Base-by-base conservation (phyloP, 2,797 vertebrate genomes). In the Ambastaia sidthimunki region DNA sequence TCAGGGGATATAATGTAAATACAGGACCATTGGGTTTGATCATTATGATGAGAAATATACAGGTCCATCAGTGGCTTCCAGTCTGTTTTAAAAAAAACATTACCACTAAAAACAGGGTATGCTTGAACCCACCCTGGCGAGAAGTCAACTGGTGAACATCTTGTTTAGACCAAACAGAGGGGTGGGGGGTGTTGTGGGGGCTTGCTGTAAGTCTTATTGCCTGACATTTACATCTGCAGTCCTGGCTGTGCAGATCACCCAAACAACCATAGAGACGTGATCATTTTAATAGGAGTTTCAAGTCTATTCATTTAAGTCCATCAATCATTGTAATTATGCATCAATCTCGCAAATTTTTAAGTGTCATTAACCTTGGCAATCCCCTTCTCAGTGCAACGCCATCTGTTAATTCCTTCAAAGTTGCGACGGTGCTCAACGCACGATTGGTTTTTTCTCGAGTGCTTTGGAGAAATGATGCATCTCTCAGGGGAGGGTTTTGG, bases 351-450 rank as follows among this genome's bases (percentile, higher is more conserved):
- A 93, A 91, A 92, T 93, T 91, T 88, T 88, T 93, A 90, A 92
- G 90, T 90, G 91, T 92, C 92, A 93, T 94, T 94, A 94, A 93
- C 92, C 92, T 94, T 93, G 93, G 87, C 91, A 91, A 87, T 91
- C 87, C 89, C 87, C 90, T 91, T 86, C 85, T 89, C 86, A 90
- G 90, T 86, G 87, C 88, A 89, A 76, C 83, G 78, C 90, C 92
- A 94, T 94, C 92, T 94, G 92, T 86, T 89, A 87, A 89, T 91
- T 90, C 87, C 89, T 90, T 89, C 88, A 87, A 90, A 91, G 87
- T 87, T 90, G 84, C 74, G 80, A 76, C 89, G 70, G 57, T 54
- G 67, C 80, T 81, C 72, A 48, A 76, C 57, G 59, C 81, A 57
- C 11, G 57, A 69, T 70, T 59, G 54, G 71, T 76, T 52, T 74